phyloP scores from a whole-genome alignment of 2,113 vertebrate species.

The Morone saxatilis region DNA sequence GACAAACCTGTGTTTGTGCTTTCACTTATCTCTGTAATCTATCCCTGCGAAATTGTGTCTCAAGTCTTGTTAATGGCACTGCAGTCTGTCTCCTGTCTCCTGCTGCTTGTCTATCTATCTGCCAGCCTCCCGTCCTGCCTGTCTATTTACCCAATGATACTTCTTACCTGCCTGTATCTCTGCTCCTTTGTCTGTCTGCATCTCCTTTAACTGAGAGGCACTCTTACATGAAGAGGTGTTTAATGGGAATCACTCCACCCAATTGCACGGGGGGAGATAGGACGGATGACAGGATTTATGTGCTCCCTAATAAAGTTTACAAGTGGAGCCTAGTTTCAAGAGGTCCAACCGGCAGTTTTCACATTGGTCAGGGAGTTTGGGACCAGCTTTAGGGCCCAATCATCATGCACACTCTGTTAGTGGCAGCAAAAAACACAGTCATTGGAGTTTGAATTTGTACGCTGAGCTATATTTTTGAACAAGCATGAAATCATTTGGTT shows the following conservation, averaged over 20 bases:
- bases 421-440: neutral
- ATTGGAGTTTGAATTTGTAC: neutral
- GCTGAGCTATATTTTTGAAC: neutral
- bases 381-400: neutral
- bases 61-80: conserved; percentile 51
- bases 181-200: conserved; percentile 5
- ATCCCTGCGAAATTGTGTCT: conserved; percentile 32
- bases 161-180: neutral
- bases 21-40: conserved; percentile 56
- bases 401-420: neutral
- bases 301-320: conserved; percentile 66
- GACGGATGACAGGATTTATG: conserved; percentile 67
- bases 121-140: neutral
- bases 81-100: conserved; percentile 51
- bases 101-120: conserved; percentile 16
- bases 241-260: conserved; percentile 19
- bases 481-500: neutral
- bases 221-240: conserved; percentile 12
- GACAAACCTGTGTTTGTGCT: conserved; percentile 40
- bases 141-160: neutral
- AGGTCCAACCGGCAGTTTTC: conserved; percentile 47
- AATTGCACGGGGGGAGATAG: neutral
- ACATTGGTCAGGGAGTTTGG: conserved; percentile 28
- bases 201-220: conserved; percentile 18
- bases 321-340: conserved; percentile 61